These are phyloP conservation scores for Xanthia icteritia DNA, from an alignment of 2,888 invertebrate genomes.

Conservation along the genomic window DNA sequence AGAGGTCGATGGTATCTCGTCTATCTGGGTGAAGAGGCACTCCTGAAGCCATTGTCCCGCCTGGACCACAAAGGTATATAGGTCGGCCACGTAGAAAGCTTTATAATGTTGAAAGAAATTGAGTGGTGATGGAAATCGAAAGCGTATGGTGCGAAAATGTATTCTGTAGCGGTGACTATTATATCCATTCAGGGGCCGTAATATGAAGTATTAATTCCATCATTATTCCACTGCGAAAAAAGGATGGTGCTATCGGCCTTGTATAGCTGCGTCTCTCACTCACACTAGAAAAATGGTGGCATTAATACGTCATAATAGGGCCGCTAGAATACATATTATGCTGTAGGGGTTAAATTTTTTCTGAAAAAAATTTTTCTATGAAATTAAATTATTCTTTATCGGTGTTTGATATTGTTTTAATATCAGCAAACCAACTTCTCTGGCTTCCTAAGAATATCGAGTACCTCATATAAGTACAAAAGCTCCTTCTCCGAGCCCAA, in stretches of 20 bases:
- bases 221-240: no score
- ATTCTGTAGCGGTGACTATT: no score
- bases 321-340: background rate
- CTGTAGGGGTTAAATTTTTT: background rate
- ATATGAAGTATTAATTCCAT: no score
- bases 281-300: no score
- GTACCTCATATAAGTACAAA: slow-evolving; percentile 24
- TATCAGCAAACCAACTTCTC: background rate
- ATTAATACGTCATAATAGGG: no score
- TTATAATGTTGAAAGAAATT: slow-evolving; percentile 45
- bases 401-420: background rate
- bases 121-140: background rate
- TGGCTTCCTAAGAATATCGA: background rate
- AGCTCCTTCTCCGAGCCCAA: slow-evolving; percentile 36
- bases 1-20: slow-evolving; percentile 68
- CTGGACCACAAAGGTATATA: slow-evolving; percentile 68
- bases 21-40: slow-evolving; percentile 80
- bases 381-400: no score
- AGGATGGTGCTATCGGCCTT: no score
- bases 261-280: no score
- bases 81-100: slow-evolving; percentile 46
- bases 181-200: no score
- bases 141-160: slow-evolving; percentile 17
- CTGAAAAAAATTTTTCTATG: background rate
- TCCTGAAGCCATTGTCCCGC: slow-evolving; percentile 73